A percentile compares a stretch with the other conserved stretches of the same genome.
Conservation (phyloP, 1,140 invertebrate genomes). For the Brachionus calyciflorus region DNA sequence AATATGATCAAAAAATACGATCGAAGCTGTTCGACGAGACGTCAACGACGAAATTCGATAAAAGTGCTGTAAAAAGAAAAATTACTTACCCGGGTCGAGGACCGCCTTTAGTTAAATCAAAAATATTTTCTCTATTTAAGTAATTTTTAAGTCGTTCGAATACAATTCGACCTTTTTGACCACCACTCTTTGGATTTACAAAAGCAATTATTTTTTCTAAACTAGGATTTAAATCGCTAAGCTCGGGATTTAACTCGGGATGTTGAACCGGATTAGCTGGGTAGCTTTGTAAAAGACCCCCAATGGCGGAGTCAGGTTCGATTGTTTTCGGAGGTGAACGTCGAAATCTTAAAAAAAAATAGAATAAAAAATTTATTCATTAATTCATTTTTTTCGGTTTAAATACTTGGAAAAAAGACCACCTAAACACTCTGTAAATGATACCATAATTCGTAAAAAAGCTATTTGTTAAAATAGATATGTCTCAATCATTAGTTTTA, state of each 20-base stretch:
- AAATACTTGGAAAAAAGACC: slow-evolving; percentile 22
- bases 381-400: too few relatives aligned
- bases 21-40: too few relatives aligned
- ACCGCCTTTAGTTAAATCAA: slow-evolving; percentile 43
- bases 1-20: too few relatives aligned
- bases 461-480: too few relatives aligned
- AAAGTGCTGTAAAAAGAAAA: too few relatives aligned
- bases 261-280: slow-evolving; percentile 44
- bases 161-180: slow-evolving; percentile 28
- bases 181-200: slow-evolving; percentile 47
- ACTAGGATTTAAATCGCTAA: not conserved
- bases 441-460: slow-evolving; percentile 25
- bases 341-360: slow-evolving; percentile 14
- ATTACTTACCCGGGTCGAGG: slow-evolving; percentile 9
- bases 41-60: too few relatives aligned
- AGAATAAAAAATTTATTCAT: too few relatives aligned
- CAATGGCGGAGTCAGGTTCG: slow-evolving; percentile 39
- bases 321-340: slow-evolving; percentile 26
- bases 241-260: slow-evolving; percentile 43
- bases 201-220: slow-evolving; percentile 35
- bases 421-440: slow-evolving; percentile 42
- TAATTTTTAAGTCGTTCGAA: slow-evolving; percentile 39
- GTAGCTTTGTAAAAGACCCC: slow-evolving; percentile 35
- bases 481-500: too few relatives aligned
- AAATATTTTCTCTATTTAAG: slow-evolving; percentile 14